phyloP scores from a whole-genome alignment of 2,113 vertebrate species.

The Labrus mixtus region DNA sequence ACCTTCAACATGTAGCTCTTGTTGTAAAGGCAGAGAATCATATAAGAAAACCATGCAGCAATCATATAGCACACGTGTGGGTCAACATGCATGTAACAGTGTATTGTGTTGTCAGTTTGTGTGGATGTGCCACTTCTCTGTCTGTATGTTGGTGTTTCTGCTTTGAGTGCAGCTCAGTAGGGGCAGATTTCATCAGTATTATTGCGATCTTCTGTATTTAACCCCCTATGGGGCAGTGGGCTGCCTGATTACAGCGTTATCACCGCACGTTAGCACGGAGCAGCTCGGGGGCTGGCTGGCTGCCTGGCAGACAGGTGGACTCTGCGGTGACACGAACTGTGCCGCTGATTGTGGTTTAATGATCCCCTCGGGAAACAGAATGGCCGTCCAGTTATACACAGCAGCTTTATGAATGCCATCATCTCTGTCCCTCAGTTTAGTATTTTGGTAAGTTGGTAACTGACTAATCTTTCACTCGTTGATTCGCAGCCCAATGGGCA shows the following conservation, averaged over 20 bases:
- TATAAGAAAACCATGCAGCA: background rate
- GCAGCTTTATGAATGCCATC: background rate
- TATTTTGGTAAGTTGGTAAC: background rate
- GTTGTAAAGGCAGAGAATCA: too few species aligned
- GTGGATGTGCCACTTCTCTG: background rate
- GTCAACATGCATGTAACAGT: background rate
- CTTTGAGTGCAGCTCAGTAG: conserved; percentile 19
- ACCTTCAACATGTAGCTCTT: too few species aligned
- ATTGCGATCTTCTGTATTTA: conserved; percentile 44
- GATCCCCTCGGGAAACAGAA: conserved; percentile 11
- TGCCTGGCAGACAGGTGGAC: conserved; percentile 38
- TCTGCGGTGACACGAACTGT: background rate
- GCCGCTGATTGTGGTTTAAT: conserved; percentile 47
- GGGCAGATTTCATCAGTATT: conserved; percentile 54
- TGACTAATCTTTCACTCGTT: too few species aligned
- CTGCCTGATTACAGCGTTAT: conserved; percentile 48
- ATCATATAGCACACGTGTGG: background rate
- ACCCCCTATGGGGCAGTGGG: conserved; percentile 20
- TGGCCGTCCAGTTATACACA: background rate
- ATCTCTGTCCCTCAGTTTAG: conserved; percentile 1
- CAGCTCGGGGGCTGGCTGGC: conserved; percentile 24
- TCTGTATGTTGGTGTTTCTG: conserved; percentile 1
- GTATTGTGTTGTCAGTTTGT: background rate
- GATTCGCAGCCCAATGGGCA: too few species aligned
- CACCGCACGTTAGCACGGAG: conserved; percentile 26